These are phyloP conservation scores for Incurvaria masculella DNA, from an alignment of 2,888 invertebrate species.

Conservation along the genomic window DNA sequence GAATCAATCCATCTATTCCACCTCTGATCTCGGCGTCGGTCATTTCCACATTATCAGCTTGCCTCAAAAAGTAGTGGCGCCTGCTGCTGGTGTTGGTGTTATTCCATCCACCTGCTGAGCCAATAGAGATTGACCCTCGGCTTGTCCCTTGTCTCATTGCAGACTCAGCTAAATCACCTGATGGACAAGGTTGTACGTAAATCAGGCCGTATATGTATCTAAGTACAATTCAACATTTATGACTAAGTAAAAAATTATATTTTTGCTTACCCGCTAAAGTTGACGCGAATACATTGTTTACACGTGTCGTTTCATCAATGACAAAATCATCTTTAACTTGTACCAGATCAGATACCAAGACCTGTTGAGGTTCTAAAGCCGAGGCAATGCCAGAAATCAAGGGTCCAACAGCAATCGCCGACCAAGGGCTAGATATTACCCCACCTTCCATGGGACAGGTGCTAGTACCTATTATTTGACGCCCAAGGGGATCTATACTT, in stretches of 20 bases:
- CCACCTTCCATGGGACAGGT: slow-evolving; percentile 63
- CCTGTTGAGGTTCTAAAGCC: slow-evolving; percentile 52
- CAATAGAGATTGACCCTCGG: slow-evolving; percentile 29
- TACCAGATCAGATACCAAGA: slow-evolving; percentile 34
- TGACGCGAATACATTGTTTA: slow-evolving; percentile 62
- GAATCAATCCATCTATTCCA: slow-evolving; percentile 62
- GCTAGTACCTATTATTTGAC: slow-evolving; percentile 27
- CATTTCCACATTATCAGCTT: slow-evolving; percentile 48
- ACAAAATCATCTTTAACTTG: slow-evolving; percentile 13
- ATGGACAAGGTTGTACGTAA: slow-evolving; percentile 6
- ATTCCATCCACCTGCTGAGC: slow-evolving; percentile 63
- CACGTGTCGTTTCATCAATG: slow-evolving; percentile 17
- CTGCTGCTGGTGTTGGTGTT: slow-evolving; percentile 52
- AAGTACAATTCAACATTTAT: neutral
- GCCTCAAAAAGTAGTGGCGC: slow-evolving; percentile 57
- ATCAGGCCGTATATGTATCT: neutral
- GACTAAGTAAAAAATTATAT: neutral
- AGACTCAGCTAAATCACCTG: slow-evolving; percentile 64
- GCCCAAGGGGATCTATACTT: slow-evolving; percentile 11
- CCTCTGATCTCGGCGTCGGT: slow-evolving; percentile 69
- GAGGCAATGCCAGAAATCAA: slow-evolving; percentile 63
- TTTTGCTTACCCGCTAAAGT: slow-evolving; percentile 54
- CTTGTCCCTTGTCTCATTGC: slow-evolving; percentile 53
- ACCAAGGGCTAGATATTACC: slow-evolving; percentile 60
- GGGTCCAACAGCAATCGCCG: slow-evolving; percentile 56